These are phyloP conservation scores for Excalfactoria chinensis DNA, from an alignment of 2,113 vertebrate genomes.

Conservation along the genomic window DNA sequence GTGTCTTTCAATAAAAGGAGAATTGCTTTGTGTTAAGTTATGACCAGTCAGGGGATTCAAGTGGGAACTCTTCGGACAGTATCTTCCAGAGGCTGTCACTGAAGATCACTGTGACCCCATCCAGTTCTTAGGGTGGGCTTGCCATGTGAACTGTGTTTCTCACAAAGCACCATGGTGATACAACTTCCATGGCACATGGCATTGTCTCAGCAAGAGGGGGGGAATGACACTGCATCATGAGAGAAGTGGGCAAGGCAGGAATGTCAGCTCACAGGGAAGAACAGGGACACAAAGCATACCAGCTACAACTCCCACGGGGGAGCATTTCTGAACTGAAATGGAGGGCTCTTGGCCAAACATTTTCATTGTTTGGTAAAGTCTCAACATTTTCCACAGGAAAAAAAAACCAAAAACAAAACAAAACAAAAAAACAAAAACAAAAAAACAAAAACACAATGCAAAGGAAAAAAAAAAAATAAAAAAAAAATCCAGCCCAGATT, in stretches of 20 bases:
- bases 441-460: conserved; percentile 45
- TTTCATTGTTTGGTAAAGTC: conserved; percentile 67
- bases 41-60: conserved; percentile 20
- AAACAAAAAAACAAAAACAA: neutral
- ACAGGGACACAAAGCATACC: conserved; percentile 61
- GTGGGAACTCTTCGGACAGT: neutral
- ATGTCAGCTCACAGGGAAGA: conserved; percentile 48
- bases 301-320: conserved; percentile 8
- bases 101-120: neutral
- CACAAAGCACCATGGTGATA: conserved; percentile 17
- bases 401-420: conserved; percentile 39
- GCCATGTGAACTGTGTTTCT: neutral
- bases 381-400: conserved; percentile 53
- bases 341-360: conserved; percentile 51
- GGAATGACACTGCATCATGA: neutral
- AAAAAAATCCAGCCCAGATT: neutral
- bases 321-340: conserved; percentile 56
- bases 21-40: neutral
- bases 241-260: conserved; percentile 60
- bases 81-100: conserved; percentile 7
- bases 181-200: neutral
- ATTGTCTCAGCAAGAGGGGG: conserved; percentile 45
- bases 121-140: neutral
- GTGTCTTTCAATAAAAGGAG: neutral
- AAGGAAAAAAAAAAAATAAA: neutral